Percentiles rank a stretch among this genome's conserved stretches.
phyloP scores from a whole-genome alignment of 2,113 vertebrate species.

The Podiceps cristatus region DNA sequence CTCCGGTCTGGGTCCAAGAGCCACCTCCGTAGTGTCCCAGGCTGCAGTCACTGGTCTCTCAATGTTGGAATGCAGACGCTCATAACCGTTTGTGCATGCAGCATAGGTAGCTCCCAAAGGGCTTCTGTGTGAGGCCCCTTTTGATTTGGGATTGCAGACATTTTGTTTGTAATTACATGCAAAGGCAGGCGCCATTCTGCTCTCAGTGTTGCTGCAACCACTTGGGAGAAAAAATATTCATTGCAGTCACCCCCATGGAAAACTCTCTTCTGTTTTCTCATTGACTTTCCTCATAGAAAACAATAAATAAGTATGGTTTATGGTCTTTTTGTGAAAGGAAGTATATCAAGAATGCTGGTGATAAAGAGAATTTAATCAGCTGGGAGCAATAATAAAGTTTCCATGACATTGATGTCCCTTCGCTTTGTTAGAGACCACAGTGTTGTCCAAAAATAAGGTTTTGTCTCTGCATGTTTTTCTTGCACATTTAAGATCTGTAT shows the following conservation, averaged over 20 bases:
- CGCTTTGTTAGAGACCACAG: background rate
- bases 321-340: background rate
- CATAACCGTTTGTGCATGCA: rapidly evolving
- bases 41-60: background rate
- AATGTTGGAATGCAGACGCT: background rate
- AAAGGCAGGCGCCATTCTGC: background rate
- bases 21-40: background rate
- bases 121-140: background rate
- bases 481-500: background rate
- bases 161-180: background rate
- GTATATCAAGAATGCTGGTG: background rate
- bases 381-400: background rate
- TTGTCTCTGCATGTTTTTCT: background rate
- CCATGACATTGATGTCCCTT: background rate
- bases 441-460: background rate
- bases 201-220: background rate
- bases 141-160: background rate
- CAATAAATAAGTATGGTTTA: background rate
- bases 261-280: background rate
- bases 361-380: background rate
- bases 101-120: background rate
- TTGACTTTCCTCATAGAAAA: background rate
- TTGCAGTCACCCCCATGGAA: background rate
- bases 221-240: background rate
- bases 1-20: background rate